phyloP scores from a whole-genome alignment of 2,797 vertebrate genomes.

The Pangasius krempfi region DNA sequence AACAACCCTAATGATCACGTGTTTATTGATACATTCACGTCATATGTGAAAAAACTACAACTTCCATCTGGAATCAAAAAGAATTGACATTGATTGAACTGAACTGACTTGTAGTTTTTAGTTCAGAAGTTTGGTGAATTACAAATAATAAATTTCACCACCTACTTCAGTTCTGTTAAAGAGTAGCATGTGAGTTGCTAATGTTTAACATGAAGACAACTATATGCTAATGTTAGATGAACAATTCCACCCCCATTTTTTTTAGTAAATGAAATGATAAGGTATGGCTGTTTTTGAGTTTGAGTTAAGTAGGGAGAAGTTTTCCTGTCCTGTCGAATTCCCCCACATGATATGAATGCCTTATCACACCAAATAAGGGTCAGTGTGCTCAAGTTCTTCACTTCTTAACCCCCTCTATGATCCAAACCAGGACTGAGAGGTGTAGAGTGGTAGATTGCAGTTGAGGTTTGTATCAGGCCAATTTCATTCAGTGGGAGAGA shows the following conservation, averaged over 20 bases:
- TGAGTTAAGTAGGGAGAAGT: not conserved
- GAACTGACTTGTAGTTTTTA: not conserved
- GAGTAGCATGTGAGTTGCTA: not conserved
- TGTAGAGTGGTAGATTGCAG: not conserved
- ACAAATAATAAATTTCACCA: not conserved
- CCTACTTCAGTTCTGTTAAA: not conserved
- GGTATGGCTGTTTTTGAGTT: not conserved
- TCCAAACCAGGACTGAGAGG: not conserved
- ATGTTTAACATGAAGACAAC: not conserved
- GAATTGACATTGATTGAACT: not conserved
- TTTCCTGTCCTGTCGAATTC: not conserved
- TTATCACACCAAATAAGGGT: not conserved
- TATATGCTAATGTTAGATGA: not conserved
- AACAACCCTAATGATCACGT: not conserved
- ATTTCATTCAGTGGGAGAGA: not conserved
- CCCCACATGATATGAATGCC: not conserved
- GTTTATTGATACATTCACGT: not conserved
- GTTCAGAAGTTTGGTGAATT: not conserved
- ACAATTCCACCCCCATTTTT: too few relatives aligned
- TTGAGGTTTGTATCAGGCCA: not conserved
- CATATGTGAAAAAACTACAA: not conserved
- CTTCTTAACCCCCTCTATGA: not conserved
- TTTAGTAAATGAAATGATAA: not conserved
- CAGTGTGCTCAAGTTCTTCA: not conserved
- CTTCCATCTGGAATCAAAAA: not conserved